A percentile compares a stretch with the other conserved stretches of the same genome.
Conservation (phyloP, 2,797 vertebrate genomes). For the Bothrops alternatus region DNA sequence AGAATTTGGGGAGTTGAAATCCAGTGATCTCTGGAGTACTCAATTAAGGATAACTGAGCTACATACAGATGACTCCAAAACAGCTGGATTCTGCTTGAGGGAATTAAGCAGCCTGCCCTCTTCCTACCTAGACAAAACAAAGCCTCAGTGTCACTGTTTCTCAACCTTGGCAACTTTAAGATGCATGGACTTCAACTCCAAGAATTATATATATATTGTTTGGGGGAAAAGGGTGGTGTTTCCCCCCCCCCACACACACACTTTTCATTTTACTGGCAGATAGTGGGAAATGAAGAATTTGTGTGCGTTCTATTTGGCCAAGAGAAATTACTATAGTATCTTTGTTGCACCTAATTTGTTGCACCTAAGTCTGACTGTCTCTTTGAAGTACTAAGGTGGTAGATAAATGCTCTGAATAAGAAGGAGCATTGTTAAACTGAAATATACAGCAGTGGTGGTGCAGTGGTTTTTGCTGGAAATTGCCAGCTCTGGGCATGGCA, state of each 20-base stretch:
- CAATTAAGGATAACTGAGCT: not conserved
- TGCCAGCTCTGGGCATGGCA: not conserved
- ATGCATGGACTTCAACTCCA: not conserved
- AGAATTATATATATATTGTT: not conserved
- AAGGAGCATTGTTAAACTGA: not conserved
- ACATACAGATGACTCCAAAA: not conserved
- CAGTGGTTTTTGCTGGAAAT: not conserved
- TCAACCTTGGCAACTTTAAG: not conserved
- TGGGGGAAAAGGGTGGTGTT: not conserved
- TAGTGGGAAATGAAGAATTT: not conserved
- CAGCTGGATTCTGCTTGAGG: not conserved
- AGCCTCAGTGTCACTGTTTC: not conserved
- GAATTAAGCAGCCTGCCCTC: not conserved
- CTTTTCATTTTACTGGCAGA: not conserved
- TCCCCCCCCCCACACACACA: rapidly evolving
- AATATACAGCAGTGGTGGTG: not conserved
- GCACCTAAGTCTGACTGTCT: not conserved
- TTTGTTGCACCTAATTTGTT: not conserved
- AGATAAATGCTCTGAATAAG: not conserved
- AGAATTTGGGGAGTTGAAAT: not conserved
- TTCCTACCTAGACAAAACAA: not conserved
- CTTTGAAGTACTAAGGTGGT: not conserved
- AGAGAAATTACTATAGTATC: not conserved
- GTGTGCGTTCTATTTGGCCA: not conserved
- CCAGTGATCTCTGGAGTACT: not conserved